Conservation (phyloP, 2,888 invertebrate genomes). For the Harpalus rubripes region DNA sequence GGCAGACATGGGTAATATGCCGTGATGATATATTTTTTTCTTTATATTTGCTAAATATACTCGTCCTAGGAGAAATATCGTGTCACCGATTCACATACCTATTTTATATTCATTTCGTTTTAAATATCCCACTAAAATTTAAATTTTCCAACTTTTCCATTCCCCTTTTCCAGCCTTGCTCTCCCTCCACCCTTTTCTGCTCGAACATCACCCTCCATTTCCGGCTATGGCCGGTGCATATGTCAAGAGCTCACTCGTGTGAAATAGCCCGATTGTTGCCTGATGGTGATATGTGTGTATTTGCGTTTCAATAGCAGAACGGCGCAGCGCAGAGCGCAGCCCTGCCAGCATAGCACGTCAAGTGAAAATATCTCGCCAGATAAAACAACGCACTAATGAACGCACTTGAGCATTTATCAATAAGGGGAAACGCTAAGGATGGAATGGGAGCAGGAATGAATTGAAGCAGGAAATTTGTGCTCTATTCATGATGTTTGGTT, state of each 20-base stretch:
- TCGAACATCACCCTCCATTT: constrained; percentile 33
- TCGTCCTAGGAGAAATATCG: no score
- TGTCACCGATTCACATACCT: no score
- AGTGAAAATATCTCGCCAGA: constrained; percentile 62
- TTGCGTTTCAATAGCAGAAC: constrained; percentile 54
- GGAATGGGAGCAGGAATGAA: background rate
- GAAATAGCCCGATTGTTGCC: constrained; percentile 61
- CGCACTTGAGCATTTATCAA: constrained; percentile 35
- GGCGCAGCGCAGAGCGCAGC: background rate
- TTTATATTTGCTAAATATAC: no score
- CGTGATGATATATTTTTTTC: no score
- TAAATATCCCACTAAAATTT: no score
- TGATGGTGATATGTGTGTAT: constrained; percentile 61
- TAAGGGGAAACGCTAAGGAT: background rate
- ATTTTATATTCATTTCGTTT: no score
- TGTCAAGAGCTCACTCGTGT: constrained; percentile 64
- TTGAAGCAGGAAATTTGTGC: background rate
- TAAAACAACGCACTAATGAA: constrained; percentile 63
- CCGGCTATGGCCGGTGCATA: constrained; percentile 49
- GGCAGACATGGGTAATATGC: no score
- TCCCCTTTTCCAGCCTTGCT: background rate
- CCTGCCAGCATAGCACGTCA: constrained; percentile 20
- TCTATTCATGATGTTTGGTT: no score
- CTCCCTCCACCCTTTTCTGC: background rate
- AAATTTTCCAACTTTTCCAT: no score